A percentile compares a stretch with the other conserved stretches of the same genome.
phyloP scores from a whole-genome alignment of 2,888 invertebrate species.

The Hypsopygia costalis region DNA sequence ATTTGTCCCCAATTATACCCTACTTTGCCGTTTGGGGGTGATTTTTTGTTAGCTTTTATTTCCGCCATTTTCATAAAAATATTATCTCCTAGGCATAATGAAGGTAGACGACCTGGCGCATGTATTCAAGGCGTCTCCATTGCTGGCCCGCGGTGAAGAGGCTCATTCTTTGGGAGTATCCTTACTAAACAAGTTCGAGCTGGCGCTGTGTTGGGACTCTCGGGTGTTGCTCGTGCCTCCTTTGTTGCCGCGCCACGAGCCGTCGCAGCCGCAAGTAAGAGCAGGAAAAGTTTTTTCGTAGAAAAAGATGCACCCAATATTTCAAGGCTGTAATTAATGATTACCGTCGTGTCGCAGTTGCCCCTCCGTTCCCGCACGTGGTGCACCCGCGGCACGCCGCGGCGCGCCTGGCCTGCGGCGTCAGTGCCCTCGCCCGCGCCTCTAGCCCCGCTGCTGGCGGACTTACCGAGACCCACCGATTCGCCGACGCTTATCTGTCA shows the following conservation, averaged over 20 bases:
- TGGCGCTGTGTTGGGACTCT: conserved; percentile 97
- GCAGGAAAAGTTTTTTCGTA: neutral
- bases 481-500: conserved; percentile 55
- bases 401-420: conserved; percentile 31
- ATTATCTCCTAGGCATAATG: conserved; percentile 96
- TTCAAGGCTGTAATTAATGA: too few species aligned
- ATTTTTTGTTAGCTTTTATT: too few species aligned
- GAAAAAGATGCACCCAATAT: too few species aligned
- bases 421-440: conserved; percentile 16
- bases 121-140: conserved; percentile 93
- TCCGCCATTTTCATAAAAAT: too few species aligned
- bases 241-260: conserved; percentile 85
- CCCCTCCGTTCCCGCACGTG: conserved; percentile 45
- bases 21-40: too few species aligned
- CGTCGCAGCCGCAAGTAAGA: conserved; percentile 38
- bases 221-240: conserved; percentile 95
- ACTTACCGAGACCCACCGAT: conserved; percentile 33
- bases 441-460: conserved; percentile 16
- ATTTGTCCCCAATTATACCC: too few species aligned
- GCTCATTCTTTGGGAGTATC: conserved; percentile 91
- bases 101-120: conserved; percentile 94
- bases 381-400: conserved; percentile 35
- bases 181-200: conserved; percentile 97
- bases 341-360: conserved; percentile 30
- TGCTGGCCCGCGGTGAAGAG: conserved; percentile 82